Conservation (phyloP, 1,140 invertebrate genomes). For the Thalassaphorura encarpata region DNA sequence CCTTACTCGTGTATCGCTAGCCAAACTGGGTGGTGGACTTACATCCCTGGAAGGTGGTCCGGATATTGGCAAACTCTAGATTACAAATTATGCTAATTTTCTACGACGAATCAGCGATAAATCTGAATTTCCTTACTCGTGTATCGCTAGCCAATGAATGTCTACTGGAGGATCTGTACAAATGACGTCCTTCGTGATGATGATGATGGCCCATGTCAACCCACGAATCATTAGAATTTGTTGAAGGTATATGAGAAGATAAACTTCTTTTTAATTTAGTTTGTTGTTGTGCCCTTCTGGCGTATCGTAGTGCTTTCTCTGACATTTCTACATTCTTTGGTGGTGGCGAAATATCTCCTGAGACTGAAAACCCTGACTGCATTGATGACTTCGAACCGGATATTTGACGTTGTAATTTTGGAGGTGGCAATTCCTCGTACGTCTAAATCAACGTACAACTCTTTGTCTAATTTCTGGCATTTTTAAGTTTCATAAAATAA, state of each 20-base stretch:
- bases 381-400: slow-evolving; percentile 22
- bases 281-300: slow-evolving; percentile 23
- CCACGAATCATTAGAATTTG: background rate
- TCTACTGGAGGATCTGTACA: slow-evolving; percentile 47
- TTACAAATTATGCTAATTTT: too few relatives aligned
- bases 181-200: slow-evolving; percentile 13
- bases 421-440: slow-evolving; percentile 23
- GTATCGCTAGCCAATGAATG: slow-evolving; percentile 54
- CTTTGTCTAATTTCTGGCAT: too few relatives aligned
- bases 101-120: too few relatives aligned
- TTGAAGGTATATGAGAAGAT: slow-evolving; percentile 38
- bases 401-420: slow-evolving; percentile 8
- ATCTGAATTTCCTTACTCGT: slow-evolving; percentile 45
- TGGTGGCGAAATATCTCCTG: background rate
- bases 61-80: slow-evolving; percentile 31
- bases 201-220: slow-evolving; percentile 28
- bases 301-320: slow-evolving; percentile 30
- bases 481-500: background rate
- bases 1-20: slow-evolving; percentile 52
- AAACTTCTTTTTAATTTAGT: slow-evolving; percentile 40
- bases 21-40: slow-evolving; percentile 37
- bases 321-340: slow-evolving; percentile 26
- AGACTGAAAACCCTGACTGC: background rate
- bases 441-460: slow-evolving; percentile 15
- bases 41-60: slow-evolving; percentile 30